phyloP scores from a whole-genome alignment of 2,797 vertebrate species.

The Hapalemur alaotrensis region DNA sequence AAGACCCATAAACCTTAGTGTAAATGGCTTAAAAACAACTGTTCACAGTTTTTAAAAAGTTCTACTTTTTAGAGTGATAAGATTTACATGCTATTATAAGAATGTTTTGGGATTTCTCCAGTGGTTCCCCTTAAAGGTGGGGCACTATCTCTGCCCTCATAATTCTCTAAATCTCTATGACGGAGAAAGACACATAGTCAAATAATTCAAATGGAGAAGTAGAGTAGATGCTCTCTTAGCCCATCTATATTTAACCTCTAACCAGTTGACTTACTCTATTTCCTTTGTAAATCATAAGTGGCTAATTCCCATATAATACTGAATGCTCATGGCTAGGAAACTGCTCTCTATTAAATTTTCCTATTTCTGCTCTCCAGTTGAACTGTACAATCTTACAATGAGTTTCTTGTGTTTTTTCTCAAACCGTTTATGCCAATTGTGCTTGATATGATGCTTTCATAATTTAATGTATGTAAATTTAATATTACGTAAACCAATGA shows the following conservation, averaged over 20 bases:
- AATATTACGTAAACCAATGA: not conserved
- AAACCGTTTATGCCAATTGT: conserved; percentile 38
- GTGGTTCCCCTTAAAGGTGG: not conserved
- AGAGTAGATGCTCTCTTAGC: not conserved
- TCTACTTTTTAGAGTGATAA: not conserved
- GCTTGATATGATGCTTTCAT: not conserved
- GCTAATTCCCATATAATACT: not conserved
- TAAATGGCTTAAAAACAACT: conserved; percentile 22
- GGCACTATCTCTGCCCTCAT: not conserved
- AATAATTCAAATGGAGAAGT: conserved; percentile 21
- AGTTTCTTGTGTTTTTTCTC: conserved; percentile 13
- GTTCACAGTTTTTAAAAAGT: not conserved
- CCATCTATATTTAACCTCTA: not conserved
- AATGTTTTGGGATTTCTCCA: conserved; percentile 1
- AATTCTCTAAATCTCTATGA: not conserved
- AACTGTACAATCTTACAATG: not conserved
- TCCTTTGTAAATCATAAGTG: not conserved
- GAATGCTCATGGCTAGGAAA: not conserved
- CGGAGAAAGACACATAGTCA: not conserved
- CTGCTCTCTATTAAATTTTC: not conserved
- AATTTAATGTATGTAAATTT: not conserved
- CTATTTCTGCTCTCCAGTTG: not conserved
- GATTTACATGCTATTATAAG: conserved; percentile 8
- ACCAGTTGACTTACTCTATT: not conserved
- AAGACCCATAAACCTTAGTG: not conserved